These are phyloP conservation scores for Epiblema foenella DNA, from an alignment of 2,888 invertebrate species.

Conservation along the genomic window DNA sequence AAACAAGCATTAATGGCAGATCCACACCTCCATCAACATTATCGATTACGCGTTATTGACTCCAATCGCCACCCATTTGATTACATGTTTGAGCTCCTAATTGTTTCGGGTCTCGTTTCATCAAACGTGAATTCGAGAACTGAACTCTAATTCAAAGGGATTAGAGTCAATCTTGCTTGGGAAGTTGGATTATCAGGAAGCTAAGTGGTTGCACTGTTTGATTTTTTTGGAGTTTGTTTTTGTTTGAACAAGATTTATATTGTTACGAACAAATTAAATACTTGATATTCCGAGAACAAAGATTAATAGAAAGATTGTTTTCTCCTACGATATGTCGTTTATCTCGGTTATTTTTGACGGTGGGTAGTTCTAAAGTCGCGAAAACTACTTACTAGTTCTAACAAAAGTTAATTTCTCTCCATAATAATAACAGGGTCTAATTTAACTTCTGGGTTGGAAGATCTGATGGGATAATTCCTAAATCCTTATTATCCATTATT, in stretches of 20 bases:
- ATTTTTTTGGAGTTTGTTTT: conserved; percentile 10
- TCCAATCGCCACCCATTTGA: conserved; percentile 24
- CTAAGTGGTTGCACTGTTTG: background rate
- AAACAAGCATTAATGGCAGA: background rate
- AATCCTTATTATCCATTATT: no score
- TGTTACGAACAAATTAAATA: background rate
- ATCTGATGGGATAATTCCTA: no score
- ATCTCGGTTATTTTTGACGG: no score
- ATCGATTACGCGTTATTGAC: conserved; percentile 32
- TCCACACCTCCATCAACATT: conserved; percentile 23
- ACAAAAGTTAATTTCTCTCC: no score
- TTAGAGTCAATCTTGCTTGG: background rate
- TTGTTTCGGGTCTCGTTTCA: conserved; percentile 9
- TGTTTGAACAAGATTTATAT: conserved; percentile 17
- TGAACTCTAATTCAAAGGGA: background rate
- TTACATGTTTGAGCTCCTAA: conserved; percentile 19
- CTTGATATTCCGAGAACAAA: background rate
- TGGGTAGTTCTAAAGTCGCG: no score
- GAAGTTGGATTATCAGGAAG: background rate
- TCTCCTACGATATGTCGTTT: no score
- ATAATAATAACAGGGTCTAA: no score
- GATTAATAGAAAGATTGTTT: no score
- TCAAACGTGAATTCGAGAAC: background rate
- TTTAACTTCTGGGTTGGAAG: no score
- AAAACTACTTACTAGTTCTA: no score